Base-by-base conservation (phyloP, 1,140 invertebrate genomes). In the Agraylea sexmaculata region DNA sequence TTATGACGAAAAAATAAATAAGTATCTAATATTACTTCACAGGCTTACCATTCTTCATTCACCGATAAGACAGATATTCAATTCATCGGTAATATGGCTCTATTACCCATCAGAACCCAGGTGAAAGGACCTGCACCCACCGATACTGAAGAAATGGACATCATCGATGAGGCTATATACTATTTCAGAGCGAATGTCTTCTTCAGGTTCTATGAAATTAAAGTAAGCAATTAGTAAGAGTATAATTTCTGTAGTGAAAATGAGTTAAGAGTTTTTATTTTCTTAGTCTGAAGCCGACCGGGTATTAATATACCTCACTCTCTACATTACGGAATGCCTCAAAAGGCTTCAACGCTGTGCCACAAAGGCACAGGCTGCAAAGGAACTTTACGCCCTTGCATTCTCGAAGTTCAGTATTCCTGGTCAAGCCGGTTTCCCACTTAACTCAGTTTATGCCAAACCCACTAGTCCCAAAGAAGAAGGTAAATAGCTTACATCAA, bases 141-240 rank as follows among this genome's bases (percentile, higher is more conserved):
- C 11, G 72, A 70, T 43, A 70, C 68, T 20, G 55, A 63, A 37
- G 80, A 87, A 18, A 69, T 77, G 47, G 96, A 99, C 64, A 90
- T 99, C 48, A 90, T 99, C 49, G 95, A 99, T 69, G 96, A 99
- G 73, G 86, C 93, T 19, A 68, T 99, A 7, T 87, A 86, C 56
- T 99, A 80, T 60, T 99, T 99, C 62, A 97, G 95, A 71, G 92
- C 96, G 2, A 99, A 99, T 69, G 93, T 99, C 5, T 99, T 99
- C 63, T 99, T 99, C 60, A 80, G 92, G 50, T 97, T 91, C 29
- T 99, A 96, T 64, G 94, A 99, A 70, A 93, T 98, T 40, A 96
- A 95, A 75, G 85, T 87, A 70, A 51, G 42, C n/a, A n/a, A n/a
- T n/a, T n/a, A n/a, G n/a, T n/a, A n/a, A n/a, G n/a, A n/a, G n/a